These are phyloP conservation scores for Penaeus monodon DNA, from an alignment of 2,888 invertebrate genomes.

Conservation along the genomic window DNA sequence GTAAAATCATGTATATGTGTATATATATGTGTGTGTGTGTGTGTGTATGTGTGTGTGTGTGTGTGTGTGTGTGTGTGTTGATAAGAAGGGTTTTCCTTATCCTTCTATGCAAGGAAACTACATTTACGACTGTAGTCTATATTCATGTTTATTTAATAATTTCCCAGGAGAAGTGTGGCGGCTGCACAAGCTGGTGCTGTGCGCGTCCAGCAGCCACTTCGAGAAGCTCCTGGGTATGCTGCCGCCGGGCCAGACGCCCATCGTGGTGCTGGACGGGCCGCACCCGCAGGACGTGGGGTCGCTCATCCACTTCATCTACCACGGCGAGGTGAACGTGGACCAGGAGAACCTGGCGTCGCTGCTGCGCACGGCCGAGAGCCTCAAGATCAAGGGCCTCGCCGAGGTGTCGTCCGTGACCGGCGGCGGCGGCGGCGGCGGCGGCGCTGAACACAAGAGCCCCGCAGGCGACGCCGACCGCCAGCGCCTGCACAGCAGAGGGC, in stretches of 20 bases:
- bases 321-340: conserved; percentile 64
- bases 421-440: conserved; percentile 20
- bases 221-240: conserved; percentile 57
- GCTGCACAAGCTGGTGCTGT: conserved; percentile 63
- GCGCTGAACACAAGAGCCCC: conserved; percentile 33
- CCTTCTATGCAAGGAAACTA: neutral
- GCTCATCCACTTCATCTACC: conserved; percentile 63
- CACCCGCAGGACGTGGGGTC: conserved; percentile 63
- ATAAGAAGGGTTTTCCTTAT: neutral
- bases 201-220: conserved; percentile 64
- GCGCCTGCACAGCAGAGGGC: conserved; percentile 38
- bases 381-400: conserved; percentile 64
- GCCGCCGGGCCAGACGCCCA: conserved; percentile 61
- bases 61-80: no score
- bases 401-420: conserved; percentile 60
- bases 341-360: conserved; percentile 63
- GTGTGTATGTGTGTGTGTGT: no score
- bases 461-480: conserved; percentile 37
- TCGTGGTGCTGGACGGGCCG: conserved; percentile 64
- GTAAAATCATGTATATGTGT: neutral
- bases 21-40: no score
- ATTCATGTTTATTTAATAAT: neutral
- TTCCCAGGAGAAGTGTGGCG: conserved; percentile 63
- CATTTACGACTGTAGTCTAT: neutral
- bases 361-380: conserved; percentile 64